phyloP scores from a whole-genome alignment of 2,888 invertebrate genomes.

The Chalcis sispes region DNA sequence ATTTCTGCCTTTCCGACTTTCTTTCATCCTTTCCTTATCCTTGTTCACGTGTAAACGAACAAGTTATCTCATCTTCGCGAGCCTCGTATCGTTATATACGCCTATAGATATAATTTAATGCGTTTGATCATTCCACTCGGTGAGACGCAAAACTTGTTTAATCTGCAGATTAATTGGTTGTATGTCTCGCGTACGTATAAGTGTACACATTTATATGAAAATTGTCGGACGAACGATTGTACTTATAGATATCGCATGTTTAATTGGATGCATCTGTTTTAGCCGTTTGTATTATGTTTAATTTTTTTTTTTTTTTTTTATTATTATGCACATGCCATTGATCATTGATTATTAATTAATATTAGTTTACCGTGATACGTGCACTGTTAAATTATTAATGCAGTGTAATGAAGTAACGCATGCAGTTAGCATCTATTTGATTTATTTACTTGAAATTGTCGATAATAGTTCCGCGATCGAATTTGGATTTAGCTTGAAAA shows the following conservation, averaged over 20 bases:
- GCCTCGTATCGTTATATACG: background rate
- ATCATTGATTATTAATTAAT: background rate
- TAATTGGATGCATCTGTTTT: too few species aligned
- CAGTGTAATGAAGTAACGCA: too few species aligned
- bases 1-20: background rate
- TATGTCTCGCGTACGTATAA: background rate
- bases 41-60: too few species aligned
- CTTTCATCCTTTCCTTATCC: too few species aligned
- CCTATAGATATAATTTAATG: constrained; percentile 50
- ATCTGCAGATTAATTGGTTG: constrained; percentile 61
- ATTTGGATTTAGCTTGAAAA: too few species aligned
- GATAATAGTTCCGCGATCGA: too few species aligned
- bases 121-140: constrained; percentile 65
- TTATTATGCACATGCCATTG: background rate
- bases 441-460: too few species aligned
- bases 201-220: background rate
- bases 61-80: background rate
- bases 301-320: background rate
- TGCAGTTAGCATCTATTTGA: too few species aligned
- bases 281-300: background rate
- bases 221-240: background rate
- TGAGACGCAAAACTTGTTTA: constrained; percentile 63
- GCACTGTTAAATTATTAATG: too few species aligned
- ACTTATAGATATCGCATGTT: too few species aligned
- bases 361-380: too few species aligned